Conservation (phyloP, 2,888 invertebrate genomes). For the Himalopsyche japonica region DNA sequence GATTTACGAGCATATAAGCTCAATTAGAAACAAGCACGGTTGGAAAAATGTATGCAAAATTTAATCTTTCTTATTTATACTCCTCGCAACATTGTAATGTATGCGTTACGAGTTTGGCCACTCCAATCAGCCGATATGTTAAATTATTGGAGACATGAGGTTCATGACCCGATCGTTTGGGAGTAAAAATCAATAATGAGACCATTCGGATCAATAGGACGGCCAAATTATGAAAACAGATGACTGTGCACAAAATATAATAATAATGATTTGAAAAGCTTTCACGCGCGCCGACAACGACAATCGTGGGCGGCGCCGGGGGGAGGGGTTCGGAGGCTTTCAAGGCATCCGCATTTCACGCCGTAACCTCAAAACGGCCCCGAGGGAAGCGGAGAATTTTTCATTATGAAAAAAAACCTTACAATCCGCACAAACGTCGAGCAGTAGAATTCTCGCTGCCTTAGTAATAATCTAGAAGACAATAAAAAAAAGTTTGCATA, state of each 20-base stretch:
- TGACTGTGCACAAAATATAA: not conserved
- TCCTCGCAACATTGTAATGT: too few relatives aligned
- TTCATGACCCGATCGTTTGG: not conserved
- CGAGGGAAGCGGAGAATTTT: not conserved
- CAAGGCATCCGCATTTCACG: not conserved
- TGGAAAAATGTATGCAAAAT: too few relatives aligned
- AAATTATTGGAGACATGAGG: not conserved
- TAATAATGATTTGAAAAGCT: not conserved
- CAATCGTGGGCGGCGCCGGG: not conserved
- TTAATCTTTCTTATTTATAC: too few relatives aligned
- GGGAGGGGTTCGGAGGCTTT: not conserved
- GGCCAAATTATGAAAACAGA: not conserved
- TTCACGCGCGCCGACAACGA: not conserved
- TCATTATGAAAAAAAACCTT: not conserved
- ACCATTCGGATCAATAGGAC: not conserved
- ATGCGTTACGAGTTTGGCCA: too few relatives aligned
- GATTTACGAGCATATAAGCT: too few relatives aligned
- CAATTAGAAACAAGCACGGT: too few relatives aligned
- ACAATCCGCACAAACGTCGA: not conserved
- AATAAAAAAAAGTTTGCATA: too few relatives aligned
- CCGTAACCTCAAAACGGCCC: not conserved
- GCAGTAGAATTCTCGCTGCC: not conserved
- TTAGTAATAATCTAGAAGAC: not conserved
- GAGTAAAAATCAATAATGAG: not conserved
- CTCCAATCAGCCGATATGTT: too few relatives aligned